Evolutionary conservation across 1,140 invertebrate species (phyloP).

Genomic region (Myzus persicae): DNA sequence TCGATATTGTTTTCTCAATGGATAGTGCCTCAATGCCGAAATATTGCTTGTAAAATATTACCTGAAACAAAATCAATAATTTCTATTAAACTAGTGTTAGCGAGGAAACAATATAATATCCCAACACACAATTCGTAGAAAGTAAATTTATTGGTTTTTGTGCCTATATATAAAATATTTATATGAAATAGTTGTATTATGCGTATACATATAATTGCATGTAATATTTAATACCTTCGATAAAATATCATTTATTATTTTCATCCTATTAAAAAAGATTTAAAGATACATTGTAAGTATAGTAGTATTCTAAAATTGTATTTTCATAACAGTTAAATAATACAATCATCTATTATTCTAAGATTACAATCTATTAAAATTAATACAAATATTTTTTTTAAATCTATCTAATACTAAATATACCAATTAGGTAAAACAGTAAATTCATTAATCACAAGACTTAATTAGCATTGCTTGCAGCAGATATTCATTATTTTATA

Average conservation of each 20-base stretch:
- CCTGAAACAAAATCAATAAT: slow-evolving; percentile 43
- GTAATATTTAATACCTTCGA: no score
- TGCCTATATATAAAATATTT: background rate
- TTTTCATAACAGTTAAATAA: background rate
- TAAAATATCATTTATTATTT: background rate
- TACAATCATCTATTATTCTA: background rate
- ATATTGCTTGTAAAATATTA: slow-evolving; percentile 30
- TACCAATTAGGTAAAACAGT: no score
- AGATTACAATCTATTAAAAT: background rate
- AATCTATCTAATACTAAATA: no score
- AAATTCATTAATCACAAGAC: background rate
- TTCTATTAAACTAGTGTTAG: slow-evolving; percentile 36
- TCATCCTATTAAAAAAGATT: no score
- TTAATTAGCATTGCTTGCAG: background rate
- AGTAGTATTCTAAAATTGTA: no score
- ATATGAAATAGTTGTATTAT: background rate
- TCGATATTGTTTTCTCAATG: slow-evolving; percentile 16
- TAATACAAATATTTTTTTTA: background rate
- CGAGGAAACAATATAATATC: background rate
- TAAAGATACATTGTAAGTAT: no score
- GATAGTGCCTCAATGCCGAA: background rate
- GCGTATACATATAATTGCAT: background rate
- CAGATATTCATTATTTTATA: background rate
- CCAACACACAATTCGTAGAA: background rate
- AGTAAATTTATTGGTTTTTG: background rate